Conservation (phyloP, 2,888 invertebrate genomes). For the Ochropleura leucogaster region DNA sequence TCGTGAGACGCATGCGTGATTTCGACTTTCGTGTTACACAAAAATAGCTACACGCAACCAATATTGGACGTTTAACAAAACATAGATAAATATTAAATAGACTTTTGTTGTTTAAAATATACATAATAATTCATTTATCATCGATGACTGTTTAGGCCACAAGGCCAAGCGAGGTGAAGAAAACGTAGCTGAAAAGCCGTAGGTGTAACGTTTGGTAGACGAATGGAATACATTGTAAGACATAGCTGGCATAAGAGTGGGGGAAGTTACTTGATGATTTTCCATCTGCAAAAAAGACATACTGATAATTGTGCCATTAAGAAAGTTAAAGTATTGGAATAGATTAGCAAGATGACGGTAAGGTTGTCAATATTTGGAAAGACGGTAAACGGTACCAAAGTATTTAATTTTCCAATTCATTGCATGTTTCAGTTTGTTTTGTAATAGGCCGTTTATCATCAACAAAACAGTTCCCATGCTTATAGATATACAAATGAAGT, state of each 20-base stretch:
- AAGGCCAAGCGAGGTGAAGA: conserved; percentile 6
- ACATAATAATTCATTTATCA: conserved; percentile 59
- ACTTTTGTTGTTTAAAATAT: conserved; percentile 64
- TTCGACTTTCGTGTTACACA: conserved; percentile 77
- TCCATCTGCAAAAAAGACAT: too few relatives aligned
- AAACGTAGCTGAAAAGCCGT: background rate
- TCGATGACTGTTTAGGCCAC: conserved; percentile 33
- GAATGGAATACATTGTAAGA: background rate
- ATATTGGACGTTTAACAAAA: conserved; percentile 73
- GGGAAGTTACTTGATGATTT: too few relatives aligned
- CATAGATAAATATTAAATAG: conserved; percentile 72
- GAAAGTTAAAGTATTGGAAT: background rate
- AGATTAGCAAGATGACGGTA: background rate
- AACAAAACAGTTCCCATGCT: conserved; percentile 39
- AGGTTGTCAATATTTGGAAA: background rate
- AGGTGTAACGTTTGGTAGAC: background rate
- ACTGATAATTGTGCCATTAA: background rate
- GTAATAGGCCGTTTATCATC: background rate
- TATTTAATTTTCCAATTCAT: background rate
- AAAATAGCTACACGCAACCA: conserved; percentile 82
- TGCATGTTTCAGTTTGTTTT: background rate
- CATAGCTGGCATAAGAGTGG: background rate
- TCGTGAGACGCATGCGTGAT: conserved; percentile 84
- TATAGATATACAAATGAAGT: conserved; percentile 9
- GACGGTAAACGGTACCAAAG: background rate